Base-by-base conservation (phyloP, 2,113 vertebrate genomes). In the Cottus gobio region DNA sequence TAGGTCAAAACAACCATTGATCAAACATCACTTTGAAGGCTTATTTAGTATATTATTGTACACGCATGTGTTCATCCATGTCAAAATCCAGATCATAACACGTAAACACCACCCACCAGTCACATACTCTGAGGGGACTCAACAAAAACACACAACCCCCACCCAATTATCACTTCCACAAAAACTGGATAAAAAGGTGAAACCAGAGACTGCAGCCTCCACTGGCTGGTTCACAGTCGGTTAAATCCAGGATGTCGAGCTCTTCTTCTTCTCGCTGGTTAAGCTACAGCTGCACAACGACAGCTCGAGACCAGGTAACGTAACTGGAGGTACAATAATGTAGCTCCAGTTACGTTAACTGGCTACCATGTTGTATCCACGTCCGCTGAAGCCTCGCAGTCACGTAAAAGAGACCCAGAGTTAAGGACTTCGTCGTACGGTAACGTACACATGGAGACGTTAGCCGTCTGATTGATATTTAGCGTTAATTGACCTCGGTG, bases 401-500 rank as follows among this genome's bases (percentile, higher is more conserved):
- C 1, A 30, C 20, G 54, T 22, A 10, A 8, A 1, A 39, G 12
- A 9, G n/a, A 37, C 22, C 30, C 22, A 24, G 4, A 48, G 46
- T 44, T 44, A 44, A 44, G 42, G 42, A 44, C 42, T 3, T 15
- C 13, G 8, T 4, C 12, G 42, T 42, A 42, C 39, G 39, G 13
- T 42, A 42, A 44, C 42, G 20, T 12, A 22, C 11, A 0, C 3
- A 37, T 7, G n/a, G 46, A 3, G 2, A 20, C 46, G 5, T 12
- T 1, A 11, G n/a, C 18, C 4, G 50, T 42, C 6, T 28, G 65
- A 61, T 20, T 48, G 46, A 48, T 18, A 20, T 48, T 20, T 20
- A 48, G 46, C 46, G 73, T 44, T 71, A 58, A 50, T 61, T 8
- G 48, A 82, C 56, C 77, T 79, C 61, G 7, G 4, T 31, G 3